These are phyloP conservation scores for Alfaro cultratus DNA, from an alignment of 2,797 vertebrate species.

Conservation along the genomic window DNA sequence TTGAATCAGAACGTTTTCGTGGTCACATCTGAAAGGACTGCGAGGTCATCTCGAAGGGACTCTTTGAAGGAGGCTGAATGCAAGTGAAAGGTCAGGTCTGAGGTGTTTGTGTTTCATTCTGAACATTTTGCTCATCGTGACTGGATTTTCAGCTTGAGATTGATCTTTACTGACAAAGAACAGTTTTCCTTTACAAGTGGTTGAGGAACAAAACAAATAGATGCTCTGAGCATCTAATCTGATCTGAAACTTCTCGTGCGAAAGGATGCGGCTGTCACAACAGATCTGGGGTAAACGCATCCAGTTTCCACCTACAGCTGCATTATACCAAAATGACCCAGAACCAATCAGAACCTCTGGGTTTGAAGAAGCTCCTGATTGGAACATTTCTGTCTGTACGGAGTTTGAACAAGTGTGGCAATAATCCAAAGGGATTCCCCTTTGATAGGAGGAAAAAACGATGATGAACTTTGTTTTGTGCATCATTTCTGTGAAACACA, in stretches of 20 bases:
- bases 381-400: slow-evolving; percentile 28
- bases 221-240: not conserved
- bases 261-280: slow-evolving; percentile 40
- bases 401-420: slow-evolving; percentile 3
- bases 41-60: not conserved
- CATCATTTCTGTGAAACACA: slow-evolving; percentile 13
- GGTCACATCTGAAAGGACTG: not conserved
- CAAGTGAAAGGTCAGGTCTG: not conserved
- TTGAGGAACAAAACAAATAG: not conserved
- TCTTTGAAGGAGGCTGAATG: not conserved
- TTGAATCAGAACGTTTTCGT: not conserved
- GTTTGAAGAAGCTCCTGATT: slow-evolving; percentile 38
- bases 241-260: not conserved
- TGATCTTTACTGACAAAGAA: not conserved
- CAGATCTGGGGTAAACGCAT: slow-evolving; percentile 73
- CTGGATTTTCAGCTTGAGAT: not conserved
- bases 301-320: slow-evolving; percentile 49
- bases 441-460: not conserved
- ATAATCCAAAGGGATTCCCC: slow-evolving; percentile 21
- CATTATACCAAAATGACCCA: slow-evolving; percentile 62
- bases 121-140: not conserved
- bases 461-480: not conserved
- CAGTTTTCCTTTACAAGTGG: not conserved
- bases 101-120: not conserved
- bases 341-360: slow-evolving; percentile 50